Percentiles rank a stretch among this genome's conserved stretches.
Conservation (phyloP, 2,888 invertebrate species). For the Gari tellinella region DNA sequence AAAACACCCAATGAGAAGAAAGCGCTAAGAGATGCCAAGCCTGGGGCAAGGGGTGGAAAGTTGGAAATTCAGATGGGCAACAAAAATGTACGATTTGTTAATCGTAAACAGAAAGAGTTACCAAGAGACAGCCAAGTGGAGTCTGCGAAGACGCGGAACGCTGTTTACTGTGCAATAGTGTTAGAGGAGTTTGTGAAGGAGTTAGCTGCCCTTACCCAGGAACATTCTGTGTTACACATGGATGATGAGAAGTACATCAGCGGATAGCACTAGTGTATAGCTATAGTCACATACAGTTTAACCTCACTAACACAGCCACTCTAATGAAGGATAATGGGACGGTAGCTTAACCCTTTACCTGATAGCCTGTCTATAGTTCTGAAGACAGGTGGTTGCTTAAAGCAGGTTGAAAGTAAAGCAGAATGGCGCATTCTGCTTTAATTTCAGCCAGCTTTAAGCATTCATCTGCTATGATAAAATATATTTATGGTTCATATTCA, state of each 20-base stretch:
- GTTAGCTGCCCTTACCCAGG: conserved; percentile 96
- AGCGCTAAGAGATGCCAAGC: conserved; percentile 9
- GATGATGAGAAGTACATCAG: conserved; percentile 59
- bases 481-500: no score
- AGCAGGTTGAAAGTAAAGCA: no score
- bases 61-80: conserved; percentile 67
- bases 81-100: conserved; percentile 75
- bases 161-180: conserved; percentile 92
- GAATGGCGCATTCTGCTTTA: no score
- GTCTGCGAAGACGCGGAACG: conserved; percentile 83
- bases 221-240: conserved; percentile 89
- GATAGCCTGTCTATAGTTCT: no score
- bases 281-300: no score
- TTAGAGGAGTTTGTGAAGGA: conserved; percentile 98
- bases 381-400: no score
- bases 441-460: no score
- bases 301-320: no score
- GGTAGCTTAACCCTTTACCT: no score
- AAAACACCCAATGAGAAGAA: conserved; percentile 65
- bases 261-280: no score
- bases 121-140: conserved; percentile 68
- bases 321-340: no score
- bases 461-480: no score
- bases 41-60: conserved; percentile 42
- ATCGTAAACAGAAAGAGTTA: conserved; percentile 53